Conservation (phyloP, 2,113 vertebrate genomes). For the Prolemur simus region DNA sequence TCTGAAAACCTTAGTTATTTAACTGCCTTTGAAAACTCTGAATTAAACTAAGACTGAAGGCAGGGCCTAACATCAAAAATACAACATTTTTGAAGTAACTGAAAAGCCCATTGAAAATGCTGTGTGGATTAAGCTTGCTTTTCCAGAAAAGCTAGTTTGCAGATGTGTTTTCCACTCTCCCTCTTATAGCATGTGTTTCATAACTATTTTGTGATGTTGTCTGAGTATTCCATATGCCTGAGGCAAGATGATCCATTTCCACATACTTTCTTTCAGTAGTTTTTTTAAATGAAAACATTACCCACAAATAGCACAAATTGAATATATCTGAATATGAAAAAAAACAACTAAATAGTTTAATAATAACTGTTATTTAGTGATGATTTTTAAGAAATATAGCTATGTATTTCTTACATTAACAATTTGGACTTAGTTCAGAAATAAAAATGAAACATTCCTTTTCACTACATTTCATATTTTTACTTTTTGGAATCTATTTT, state of each 20-base stretch:
- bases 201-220: not conserved
- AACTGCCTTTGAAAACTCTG: not conserved
- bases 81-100: not conserved
- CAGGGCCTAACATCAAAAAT: not conserved
- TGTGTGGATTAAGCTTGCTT: not conserved
- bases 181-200: too few relatives aligned
- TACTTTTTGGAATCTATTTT: not conserved
- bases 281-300: constrained; percentile 14
- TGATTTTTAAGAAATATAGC: not conserved
- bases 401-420: not conserved
- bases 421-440: not conserved
- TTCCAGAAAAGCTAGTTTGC: not conserved
- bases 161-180: not conserved
- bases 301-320: not conserved
- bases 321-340: not conserved
- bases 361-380: not conserved
- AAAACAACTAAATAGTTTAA: not conserved
- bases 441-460: not conserved
- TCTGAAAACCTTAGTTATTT: not conserved
- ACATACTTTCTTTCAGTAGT: not conserved
- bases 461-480: not conserved
- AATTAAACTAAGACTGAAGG: not conserved
- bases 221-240: not conserved
- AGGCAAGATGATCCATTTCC: not conserved
- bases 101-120: not conserved